Evolutionary conservation across 2,113 vertebrate genomes (phyloP).

Genomic region (Chelonoidis abingdonii): DNA sequence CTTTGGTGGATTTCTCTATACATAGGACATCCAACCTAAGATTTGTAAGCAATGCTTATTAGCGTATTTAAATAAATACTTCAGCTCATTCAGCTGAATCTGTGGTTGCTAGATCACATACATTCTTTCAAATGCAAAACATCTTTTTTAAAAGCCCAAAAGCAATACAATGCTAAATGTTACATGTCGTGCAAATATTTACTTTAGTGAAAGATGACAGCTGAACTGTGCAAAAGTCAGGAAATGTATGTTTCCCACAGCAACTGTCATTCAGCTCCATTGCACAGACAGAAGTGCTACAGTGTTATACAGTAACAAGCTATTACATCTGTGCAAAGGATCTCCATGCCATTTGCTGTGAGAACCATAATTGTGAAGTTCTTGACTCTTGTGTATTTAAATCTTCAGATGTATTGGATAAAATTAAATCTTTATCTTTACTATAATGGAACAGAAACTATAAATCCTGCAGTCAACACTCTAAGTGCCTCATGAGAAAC

Average conservation of each 20-base stretch:
- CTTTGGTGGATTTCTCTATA: slow-evolving; percentile 9
- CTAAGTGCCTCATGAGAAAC: slow-evolving; percentile 63
- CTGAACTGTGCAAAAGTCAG: slow-evolving; percentile 15
- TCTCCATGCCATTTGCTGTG: background rate
- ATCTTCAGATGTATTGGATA: slow-evolving; percentile 61
- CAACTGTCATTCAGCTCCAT: slow-evolving; percentile 32
- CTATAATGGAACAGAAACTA: slow-evolving; percentile 44
- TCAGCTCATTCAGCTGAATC: slow-evolving; percentile 23
- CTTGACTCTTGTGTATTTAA: slow-evolving; percentile 60
- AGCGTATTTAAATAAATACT: background rate
- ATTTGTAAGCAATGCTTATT: slow-evolving; percentile 3
- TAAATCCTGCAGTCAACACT: slow-evolving; percentile 59
- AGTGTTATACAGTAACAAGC: background rate
- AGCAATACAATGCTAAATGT: slow-evolving; percentile 31
- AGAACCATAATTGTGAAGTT: slow-evolving; percentile 50
- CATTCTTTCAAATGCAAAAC: slow-evolving; percentile 37
- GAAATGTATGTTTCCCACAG: slow-evolving; percentile 55
- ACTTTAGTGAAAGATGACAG: slow-evolving; percentile 37
- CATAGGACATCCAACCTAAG: background rate
- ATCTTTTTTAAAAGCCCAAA: slow-evolving; percentile 10
- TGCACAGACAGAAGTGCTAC: background rate
- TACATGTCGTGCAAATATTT: slow-evolving; percentile 55
- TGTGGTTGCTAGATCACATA: slow-evolving; percentile 39
- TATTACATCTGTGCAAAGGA: background rate
- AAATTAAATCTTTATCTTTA: slow-evolving; percentile 66